These are phyloP conservation scores for Drosophila mettleri DNA, from an alignment of 2,888 invertebrate genomes.

Conservation along the genomic window DNA sequence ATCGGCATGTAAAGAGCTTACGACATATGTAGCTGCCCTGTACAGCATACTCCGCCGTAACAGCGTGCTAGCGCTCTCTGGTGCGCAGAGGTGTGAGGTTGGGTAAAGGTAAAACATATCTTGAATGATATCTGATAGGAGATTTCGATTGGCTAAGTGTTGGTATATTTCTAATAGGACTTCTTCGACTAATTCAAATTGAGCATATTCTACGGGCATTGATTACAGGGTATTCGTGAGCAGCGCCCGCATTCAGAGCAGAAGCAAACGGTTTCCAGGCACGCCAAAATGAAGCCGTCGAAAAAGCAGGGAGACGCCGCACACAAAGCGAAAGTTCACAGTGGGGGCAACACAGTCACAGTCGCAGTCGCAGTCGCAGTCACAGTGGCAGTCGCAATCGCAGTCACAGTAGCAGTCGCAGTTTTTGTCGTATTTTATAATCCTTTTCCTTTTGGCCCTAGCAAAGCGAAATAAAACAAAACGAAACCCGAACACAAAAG, in stretches of 20 bases:
- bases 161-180: too few species aligned
- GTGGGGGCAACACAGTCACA: constrained; percentile 22
- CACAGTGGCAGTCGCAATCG: background rate
- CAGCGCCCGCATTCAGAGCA: constrained; percentile 38
- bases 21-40: too few species aligned
- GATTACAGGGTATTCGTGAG: constrained; percentile 23
- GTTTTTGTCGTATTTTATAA: constrained; percentile 75
- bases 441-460: constrained; percentile 71
- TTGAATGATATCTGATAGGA: too few species aligned
- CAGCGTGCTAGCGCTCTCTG: too few species aligned
- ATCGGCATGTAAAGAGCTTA: too few species aligned
- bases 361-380: constrained; percentile 15
- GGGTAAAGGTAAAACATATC: too few species aligned
- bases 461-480: constrained; percentile 42
- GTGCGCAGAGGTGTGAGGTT: too few species aligned
- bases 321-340: constrained; percentile 29
- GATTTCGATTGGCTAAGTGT: too few species aligned
- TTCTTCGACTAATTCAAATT: too few species aligned
- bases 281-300: constrained; percentile 77
- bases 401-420: constrained; percentile 24
- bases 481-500: constrained; percentile 37
- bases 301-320: constrained; percentile 26
- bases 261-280: constrained; percentile 71
- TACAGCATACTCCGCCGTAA: too few species aligned
- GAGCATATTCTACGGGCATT: background rate